Percentiles rank a stretch among this genome's conserved stretches.
Conservation (phyloP, 2,797 vertebrate genomes). For the Trichosurus vulpecula region DNA sequence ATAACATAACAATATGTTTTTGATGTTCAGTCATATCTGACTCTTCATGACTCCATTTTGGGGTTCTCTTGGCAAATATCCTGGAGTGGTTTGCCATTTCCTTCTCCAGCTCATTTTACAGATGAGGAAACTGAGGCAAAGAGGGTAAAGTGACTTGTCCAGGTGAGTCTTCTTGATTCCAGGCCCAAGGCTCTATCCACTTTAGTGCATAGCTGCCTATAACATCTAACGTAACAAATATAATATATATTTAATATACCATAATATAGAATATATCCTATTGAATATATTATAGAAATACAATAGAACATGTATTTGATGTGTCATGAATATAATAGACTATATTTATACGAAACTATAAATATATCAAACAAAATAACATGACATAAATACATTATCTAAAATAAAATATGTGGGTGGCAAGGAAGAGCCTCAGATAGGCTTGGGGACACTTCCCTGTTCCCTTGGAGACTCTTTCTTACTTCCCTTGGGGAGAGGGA, state of each 20-base stretch:
- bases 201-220: not conserved
- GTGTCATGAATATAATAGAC: not conserved
- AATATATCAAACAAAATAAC: not conserved
- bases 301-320: not conserved
- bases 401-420: not conserved
- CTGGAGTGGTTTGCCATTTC: not conserved
- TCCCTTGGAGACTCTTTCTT: too few relatives aligned
- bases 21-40: not conserved
- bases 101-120: not conserved
- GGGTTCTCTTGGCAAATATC: not conserved
- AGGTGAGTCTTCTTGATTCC: not conserved
- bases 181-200: too few relatives aligned
- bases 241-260: not conserved
- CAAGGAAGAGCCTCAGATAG: not conserved
- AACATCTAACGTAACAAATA: not conserved
- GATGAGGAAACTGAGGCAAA: not conserved
- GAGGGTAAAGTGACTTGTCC: not conserved
- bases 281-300: not conserved
- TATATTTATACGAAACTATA: not conserved
- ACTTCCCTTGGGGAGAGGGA: too few relatives aligned
- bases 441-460: not conserved
- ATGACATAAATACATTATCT: not conserved
- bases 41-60: not conserved
- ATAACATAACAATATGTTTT: not conserved
- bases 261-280: not conserved